phyloP scores from a whole-genome alignment of 2,113 vertebrate species.

The Cheirogaleus medius region DNA sequence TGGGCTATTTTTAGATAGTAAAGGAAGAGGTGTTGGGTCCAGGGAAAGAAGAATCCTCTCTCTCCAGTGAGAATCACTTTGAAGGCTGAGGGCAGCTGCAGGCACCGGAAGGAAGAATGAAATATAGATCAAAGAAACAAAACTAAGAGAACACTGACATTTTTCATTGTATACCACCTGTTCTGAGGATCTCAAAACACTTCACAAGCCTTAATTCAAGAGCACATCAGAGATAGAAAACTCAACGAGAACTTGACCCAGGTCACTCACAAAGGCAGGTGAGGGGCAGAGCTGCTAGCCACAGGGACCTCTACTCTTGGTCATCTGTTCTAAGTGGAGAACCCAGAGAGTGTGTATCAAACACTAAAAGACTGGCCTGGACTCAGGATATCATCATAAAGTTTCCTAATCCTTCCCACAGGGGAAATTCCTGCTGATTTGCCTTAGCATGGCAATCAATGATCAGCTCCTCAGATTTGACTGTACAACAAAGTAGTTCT shows the following conservation, averaged over 20 bases:
- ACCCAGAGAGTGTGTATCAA: not conserved
- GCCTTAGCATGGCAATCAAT: not conserved
- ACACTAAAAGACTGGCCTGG: not conserved
- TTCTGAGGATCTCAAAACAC: constrained; percentile 28
- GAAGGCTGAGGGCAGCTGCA: constrained; percentile 53
- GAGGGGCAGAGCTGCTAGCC: not conserved
- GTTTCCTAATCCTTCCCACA: constrained; percentile 24
- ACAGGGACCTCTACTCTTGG: not conserved
- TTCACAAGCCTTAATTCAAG: not conserved
- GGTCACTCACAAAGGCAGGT: not conserved
- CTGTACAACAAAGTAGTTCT: not conserved
- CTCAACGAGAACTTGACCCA: not conserved
- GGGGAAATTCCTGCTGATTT: constrained; percentile 48
- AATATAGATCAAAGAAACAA: constrained; percentile 44
- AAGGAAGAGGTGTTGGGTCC: constrained; percentile 27
- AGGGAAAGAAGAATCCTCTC: not conserved
- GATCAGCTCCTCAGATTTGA: constrained; percentile 1
- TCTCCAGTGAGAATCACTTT: constrained; percentile 18
- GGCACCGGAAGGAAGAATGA: constrained; percentile 24
- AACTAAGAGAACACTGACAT: not conserved
- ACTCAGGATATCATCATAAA: not conserved
- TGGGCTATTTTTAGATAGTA: constrained; percentile 44
- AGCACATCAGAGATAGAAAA: not conserved
- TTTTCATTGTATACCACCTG: constrained; percentile 22
- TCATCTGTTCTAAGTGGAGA: not conserved